Evolutionary conservation across 2,888 invertebrate genomes (phyloP).

Genomic region (Therioaphis trifolii): DNA sequence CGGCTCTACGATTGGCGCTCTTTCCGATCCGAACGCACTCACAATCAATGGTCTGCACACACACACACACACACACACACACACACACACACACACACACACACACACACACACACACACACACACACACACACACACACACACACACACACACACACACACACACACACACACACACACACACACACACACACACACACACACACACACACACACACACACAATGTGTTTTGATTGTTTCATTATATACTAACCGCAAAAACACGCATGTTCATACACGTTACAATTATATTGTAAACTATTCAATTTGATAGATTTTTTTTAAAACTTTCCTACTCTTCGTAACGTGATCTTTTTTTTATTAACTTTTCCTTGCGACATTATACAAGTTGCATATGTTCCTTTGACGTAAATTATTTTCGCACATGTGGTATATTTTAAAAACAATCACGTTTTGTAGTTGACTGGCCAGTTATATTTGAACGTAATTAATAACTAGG

Average conservation of each 20-base stretch:
- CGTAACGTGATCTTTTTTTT: too few species aligned
- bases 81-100: neutral
- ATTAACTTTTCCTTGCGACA: too few species aligned
- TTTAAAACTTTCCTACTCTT: too few species aligned
- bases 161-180: conserved; percentile 16
- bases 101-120: neutral
- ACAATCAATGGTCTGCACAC: conserved; percentile 4
- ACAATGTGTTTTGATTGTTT: too few species aligned
- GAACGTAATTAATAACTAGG: too few species aligned
- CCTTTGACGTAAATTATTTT: neutral
- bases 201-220: neutral
- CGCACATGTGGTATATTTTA: neutral
- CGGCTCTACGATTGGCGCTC: conserved; percentile 51
- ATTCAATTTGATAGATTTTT: too few species aligned
- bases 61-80: neutral
- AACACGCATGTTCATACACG: too few species aligned
- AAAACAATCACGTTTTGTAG: neutral
- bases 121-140: neutral
- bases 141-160: neutral
- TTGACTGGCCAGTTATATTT: too few species aligned
- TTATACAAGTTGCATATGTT: too few species aligned
- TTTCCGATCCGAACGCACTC: conserved; percentile 48
- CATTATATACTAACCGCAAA: too few species aligned
- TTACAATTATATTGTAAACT: too few species aligned
- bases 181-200: neutral